Conservation (phyloP, 2,113 vertebrate genomes). For the Rhipidura dahli region DNA sequence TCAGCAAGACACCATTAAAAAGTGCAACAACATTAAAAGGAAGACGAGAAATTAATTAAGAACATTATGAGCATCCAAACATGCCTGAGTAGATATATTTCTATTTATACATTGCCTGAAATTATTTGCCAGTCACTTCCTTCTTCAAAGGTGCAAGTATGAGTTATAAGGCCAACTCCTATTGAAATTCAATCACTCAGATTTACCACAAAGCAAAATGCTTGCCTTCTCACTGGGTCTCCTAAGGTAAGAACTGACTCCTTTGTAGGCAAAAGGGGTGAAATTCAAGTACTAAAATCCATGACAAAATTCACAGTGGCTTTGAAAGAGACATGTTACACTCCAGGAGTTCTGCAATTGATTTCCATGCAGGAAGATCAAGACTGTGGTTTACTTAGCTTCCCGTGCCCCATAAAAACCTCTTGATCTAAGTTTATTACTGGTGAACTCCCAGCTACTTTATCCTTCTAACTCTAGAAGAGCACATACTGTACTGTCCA, state of each 20-base stretch:
- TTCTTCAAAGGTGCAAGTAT: not conserved
- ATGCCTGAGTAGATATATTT: not conserved
- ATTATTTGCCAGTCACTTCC: not conserved
- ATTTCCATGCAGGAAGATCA: not conserved
- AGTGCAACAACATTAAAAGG: not conserved
- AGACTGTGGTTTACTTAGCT: not conserved
- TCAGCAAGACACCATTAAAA: not conserved
- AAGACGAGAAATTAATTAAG: constrained; percentile 26
- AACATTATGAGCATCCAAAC: not conserved
- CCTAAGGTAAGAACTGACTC: not conserved
- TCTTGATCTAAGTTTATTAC: not conserved
- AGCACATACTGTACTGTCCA: not conserved
- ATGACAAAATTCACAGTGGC: not conserved
- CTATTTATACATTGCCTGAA: not conserved
- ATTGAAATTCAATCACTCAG: not conserved
- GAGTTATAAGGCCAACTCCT: not conserved
- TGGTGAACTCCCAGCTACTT: not conserved
- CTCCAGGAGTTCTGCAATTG: not conserved
- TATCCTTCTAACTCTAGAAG: not conserved
- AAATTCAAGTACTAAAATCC: constrained; percentile 10
- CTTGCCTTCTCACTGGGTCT: not conserved
- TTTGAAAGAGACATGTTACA: not conserved
- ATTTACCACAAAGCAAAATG: not conserved
- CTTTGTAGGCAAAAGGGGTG: not conserved
- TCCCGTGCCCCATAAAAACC: not conserved